Evolutionary conservation across 2,113 vertebrate species (phyloP).

Genomic region (Labeo catla): DNA sequence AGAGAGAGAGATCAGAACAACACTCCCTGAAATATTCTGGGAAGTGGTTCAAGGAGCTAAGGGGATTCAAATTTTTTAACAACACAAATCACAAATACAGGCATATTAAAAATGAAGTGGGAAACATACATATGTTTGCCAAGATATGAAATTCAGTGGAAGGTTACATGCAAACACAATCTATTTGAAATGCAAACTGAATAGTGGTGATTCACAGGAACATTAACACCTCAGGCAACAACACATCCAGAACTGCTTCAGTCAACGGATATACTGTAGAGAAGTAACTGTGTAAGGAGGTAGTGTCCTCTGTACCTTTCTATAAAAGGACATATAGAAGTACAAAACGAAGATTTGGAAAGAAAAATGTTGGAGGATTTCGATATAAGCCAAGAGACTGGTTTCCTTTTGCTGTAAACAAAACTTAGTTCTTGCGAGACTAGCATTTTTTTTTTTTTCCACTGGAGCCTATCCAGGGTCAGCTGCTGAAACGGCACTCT

Average conservation of each 20-base stretch:
- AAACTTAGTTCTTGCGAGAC: too few relatives aligned
- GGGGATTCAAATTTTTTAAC: neutral
- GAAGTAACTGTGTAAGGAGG: neutral
- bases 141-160: constrained; percentile 24
- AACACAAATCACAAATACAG: neutral
- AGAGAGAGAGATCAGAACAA: neutral
- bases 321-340: too few relatives aligned
- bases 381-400: too few relatives aligned
- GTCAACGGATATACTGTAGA: neutral
- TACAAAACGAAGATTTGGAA: too few relatives aligned
- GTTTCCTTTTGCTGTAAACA: too few relatives aligned
- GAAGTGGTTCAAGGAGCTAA: neutral
- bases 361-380: too few relatives aligned
- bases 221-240: constrained; percentile 8
- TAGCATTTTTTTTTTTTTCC: too few relatives aligned
- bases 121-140: constrained; percentile 30
- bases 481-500: too few relatives aligned
- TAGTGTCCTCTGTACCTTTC: neutral
- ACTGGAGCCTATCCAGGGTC: too few relatives aligned
- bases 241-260: constrained; percentile 11
- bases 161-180: constrained; percentile 27
- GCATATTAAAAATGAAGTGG: neutral
- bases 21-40: constrained; percentile 11
- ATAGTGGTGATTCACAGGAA: constrained; percentile 10
- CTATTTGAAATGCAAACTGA: constrained; percentile 30